These are phyloP conservation scores for Epizoanthus rinbou DNA, from an alignment of 92 coral and sea anemone genomes.

Conservation along the genomic window DNA sequence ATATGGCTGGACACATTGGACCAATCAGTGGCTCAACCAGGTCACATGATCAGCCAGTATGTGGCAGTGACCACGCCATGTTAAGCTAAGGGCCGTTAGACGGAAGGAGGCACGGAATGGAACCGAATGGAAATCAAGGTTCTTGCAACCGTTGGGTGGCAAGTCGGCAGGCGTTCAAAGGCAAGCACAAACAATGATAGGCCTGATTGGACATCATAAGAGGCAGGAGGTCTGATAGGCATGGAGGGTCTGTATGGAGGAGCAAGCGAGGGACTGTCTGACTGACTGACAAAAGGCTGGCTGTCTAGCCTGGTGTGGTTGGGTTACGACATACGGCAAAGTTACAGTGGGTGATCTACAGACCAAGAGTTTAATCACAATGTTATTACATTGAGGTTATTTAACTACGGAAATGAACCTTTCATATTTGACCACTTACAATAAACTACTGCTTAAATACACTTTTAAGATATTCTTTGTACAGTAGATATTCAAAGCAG, in stretches of 20 bases:
- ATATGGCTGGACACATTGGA: slow-evolving; percentile 42
- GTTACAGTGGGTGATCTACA: slow-evolving; percentile 91
- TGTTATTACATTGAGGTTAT: slow-evolving; percentile 56
- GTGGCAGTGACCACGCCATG: slow-evolving; percentile 46
- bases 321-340: slow-evolving; percentile 75
- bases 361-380: slow-evolving; percentile 84
- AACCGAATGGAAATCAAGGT: slow-evolving; percentile 48
- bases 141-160: slow-evolving; percentile 50
- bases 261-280: slow-evolving; percentile 53
- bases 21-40: slow-evolving; percentile 40
- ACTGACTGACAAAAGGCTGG: slow-evolving; percentile 67
- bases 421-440: background rate
- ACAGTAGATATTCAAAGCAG: too few species aligned
- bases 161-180: slow-evolving; percentile 47
- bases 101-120: slow-evolving; percentile 42
- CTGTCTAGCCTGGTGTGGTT: slow-evolving; percentile 80
- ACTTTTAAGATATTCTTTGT: too few species aligned
- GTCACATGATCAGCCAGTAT: slow-evolving; percentile 46
- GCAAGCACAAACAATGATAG: slow-evolving; percentile 49
- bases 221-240: slow-evolving; percentile 41
- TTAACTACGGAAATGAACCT: slow-evolving; percentile 15
- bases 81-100: slow-evolving; percentile 40
- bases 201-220: slow-evolving; percentile 32
- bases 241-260: slow-evolving; percentile 45
- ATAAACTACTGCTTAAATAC: background rate